Conservation (phyloP, 2,888 invertebrate species). For the Drosophila dives region DNA sequence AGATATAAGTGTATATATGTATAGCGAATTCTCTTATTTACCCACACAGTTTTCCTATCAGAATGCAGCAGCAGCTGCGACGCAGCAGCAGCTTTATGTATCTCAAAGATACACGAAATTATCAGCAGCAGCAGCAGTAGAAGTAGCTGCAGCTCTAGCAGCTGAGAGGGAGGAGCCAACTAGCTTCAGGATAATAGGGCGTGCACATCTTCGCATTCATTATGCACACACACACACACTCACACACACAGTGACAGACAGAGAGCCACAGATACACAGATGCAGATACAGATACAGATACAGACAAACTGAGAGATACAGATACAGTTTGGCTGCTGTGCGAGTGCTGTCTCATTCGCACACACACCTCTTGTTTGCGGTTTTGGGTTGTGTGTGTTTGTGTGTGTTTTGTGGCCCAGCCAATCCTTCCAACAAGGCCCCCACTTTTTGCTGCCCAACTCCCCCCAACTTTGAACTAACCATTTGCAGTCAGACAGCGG, state of each 20-base stretch:
- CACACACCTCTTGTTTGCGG: conserved; percentile 23
- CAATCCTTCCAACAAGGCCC: conserved; percentile 17
- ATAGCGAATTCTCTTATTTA: conserved; percentile 45
- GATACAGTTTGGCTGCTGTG: conserved; percentile 55
- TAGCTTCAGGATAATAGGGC: conserved; percentile 82
- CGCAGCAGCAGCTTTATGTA: conserved; percentile 51
- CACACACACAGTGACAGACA: conserved; percentile 25
- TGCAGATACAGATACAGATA: conserved; percentile 60
- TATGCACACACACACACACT: conserved; percentile 65
- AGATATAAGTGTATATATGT: conserved; percentile 15
- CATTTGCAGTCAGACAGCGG: conserved; percentile 69
- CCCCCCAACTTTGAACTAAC: not conserved
- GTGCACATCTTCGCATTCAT: conserved; percentile 83
- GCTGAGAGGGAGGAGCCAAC: conserved; percentile 69
- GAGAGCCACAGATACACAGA: conserved; percentile 45
- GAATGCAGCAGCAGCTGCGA: conserved; percentile 46
- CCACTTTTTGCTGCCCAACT: not conserved
- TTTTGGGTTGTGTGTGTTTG: conserved; percentile 47
- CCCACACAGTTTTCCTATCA: conserved; percentile 55
- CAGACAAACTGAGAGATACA: conserved; percentile 48
- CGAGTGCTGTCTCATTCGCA: conserved; percentile 38
- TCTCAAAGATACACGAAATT: conserved; percentile 72
- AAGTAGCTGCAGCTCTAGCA: conserved; percentile 5
- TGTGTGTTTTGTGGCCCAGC: conserved; percentile 39
- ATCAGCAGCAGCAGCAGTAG: conserved; percentile 10